These are phyloP conservation scores for Diadophis punctatus DNA, from an alignment of 2,113 vertebrate genomes.

Conservation along the genomic window DNA sequence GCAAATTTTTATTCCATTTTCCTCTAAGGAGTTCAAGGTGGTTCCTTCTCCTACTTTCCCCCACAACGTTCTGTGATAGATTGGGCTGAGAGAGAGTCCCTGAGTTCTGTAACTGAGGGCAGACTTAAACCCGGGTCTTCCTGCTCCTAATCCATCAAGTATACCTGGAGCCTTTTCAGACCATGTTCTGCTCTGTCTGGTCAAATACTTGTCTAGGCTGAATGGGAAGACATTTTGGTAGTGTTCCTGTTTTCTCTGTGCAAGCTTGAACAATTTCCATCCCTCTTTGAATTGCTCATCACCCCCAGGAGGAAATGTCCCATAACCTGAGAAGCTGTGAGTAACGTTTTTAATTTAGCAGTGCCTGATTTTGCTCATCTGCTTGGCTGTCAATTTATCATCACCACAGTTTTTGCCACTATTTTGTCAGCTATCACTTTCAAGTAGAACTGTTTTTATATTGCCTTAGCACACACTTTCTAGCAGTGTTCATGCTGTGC, in stretches of 20 bases:
- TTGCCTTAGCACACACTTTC: conserved; percentile 42
- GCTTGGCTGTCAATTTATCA: conserved; percentile 61
- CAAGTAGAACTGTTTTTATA: conserved; percentile 32
- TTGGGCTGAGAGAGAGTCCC: background rate
- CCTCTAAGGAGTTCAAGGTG: background rate
- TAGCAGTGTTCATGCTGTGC: conserved; percentile 48
- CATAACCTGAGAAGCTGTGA: background rate
- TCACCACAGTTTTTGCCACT: conserved; percentile 21
- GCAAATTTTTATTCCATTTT: background rate
- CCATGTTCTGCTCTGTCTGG: background rate
- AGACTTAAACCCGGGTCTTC: background rate
- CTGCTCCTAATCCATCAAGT: background rate
- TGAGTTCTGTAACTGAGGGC: background rate
- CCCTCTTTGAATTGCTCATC: background rate
- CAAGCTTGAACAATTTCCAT: background rate
- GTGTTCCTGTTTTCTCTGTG: background rate
- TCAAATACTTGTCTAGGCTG: background rate
- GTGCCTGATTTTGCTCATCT: conserved; percentile 61
- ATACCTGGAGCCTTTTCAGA: background rate
- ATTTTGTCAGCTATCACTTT: conserved; percentile 16
- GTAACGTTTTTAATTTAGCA: conserved; percentile 72
- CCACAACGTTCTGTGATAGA: background rate
- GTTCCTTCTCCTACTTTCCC: background rate
- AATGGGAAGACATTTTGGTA: background rate
- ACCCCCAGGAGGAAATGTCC: background rate